Evolutionary conservation across 1,140 invertebrate genomes (phyloP).

Genomic region (Caenorhabditis remanei): DNA sequence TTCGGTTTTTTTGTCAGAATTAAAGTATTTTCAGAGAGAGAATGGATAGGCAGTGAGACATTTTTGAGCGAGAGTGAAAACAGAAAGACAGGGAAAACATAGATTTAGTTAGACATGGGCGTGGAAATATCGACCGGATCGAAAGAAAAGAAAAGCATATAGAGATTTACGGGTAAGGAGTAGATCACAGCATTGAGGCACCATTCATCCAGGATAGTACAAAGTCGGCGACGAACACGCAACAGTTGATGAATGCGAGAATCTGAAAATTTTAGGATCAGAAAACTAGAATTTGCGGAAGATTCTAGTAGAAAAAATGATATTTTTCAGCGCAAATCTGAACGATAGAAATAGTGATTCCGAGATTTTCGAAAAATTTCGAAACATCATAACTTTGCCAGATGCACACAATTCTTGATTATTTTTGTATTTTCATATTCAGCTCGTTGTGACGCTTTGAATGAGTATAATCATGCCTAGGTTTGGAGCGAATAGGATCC

Average conservation of each 20-base stretch:
- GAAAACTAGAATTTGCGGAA: not conserved
- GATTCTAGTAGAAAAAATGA: not conserved
- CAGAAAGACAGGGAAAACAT: not conserved
- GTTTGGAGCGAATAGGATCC: too few relatives aligned
- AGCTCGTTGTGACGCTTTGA: too few relatives aligned
- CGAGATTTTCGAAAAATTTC: too few relatives aligned
- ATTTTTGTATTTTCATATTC: too few relatives aligned
- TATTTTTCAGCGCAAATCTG: too few relatives aligned
- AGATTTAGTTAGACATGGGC: not conserved
- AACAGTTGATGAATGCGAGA: conserved; percentile 62
- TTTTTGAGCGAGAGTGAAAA: not conserved
- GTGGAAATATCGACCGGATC: conserved; percentile 9
- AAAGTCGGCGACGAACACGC: conserved; percentile 58
- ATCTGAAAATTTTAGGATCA: conserved; percentile 21
- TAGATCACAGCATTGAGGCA: conserved; percentile 58
- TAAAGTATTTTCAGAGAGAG: not conserved
- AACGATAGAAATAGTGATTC: too few relatives aligned
- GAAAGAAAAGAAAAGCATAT: not conserved
- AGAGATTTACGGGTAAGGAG: not conserved
- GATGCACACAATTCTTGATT: too few relatives aligned
- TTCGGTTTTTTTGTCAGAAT: conserved; percentile 4
- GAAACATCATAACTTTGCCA: too few relatives aligned
- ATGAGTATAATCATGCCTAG: too few relatives aligned
- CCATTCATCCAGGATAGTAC: conserved; percentile 58
- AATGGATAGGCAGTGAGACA: not conserved